phyloP scores from a whole-genome alignment of 1,140 invertebrate genomes.

The Sweltsa coloradensis region DNA sequence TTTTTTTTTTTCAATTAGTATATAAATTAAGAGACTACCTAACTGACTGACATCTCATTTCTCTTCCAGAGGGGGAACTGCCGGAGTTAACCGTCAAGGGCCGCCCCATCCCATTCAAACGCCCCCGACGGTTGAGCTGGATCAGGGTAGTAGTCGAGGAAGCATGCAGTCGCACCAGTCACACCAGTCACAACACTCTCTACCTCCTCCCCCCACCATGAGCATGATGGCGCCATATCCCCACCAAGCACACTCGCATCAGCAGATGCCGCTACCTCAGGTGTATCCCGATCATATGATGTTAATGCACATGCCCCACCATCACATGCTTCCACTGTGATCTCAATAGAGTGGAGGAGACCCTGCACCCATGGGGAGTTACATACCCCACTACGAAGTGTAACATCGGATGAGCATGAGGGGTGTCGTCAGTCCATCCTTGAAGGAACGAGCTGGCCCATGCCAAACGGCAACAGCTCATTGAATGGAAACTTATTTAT shows the following conservation, averaged over 20 bases:
- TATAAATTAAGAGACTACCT: too few species aligned
- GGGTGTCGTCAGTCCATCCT: too few species aligned
- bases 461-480: too few species aligned
- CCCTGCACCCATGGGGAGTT: too few species aligned
- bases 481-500: too few species aligned
- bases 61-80: too few species aligned
- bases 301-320: background rate
- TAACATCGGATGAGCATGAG: too few species aligned
- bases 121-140: background rate
- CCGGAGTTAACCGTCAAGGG: too few species aligned
- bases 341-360: background rate
- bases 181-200: background rate
- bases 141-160: background rate
- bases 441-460: too few species aligned
- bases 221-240: background rate
- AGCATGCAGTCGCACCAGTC: background rate
- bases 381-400: too few species aligned
- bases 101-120: background rate
- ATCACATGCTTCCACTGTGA: slow-evolving; percentile 7
- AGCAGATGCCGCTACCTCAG: background rate
- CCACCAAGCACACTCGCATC: background rate
- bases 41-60: too few species aligned
- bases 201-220: background rate
- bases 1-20: too few species aligned
- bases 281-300: slow-evolving; percentile 9